Percentiles rank a stretch among this genome's conserved stretches.
These are phyloP conservation scores for Beaufortia kweichowensis DNA, from an alignment of 2,113 vertebrate genomes.

Conservation along the genomic window DNA sequence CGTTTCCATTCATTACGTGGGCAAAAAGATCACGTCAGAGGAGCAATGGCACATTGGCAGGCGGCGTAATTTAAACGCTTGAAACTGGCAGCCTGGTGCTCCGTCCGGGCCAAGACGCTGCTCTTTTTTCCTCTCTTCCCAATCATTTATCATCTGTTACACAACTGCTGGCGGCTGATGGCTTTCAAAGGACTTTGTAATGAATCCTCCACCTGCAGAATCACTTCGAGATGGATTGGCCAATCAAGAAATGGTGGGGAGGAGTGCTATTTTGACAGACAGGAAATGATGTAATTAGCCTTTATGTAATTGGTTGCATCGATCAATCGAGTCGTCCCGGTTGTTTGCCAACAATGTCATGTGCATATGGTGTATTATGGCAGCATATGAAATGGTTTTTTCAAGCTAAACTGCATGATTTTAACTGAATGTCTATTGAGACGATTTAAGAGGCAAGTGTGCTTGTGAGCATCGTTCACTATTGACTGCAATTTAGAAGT, in stretches of 20 bases:
- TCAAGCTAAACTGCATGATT: neutral
- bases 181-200: constrained; percentile 50
- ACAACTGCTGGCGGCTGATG: constrained; percentile 54
- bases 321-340: constrained; percentile 30
- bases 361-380: neutral
- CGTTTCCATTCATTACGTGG: constrained; percentile 27
- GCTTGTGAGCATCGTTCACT: no score
- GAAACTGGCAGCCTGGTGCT: constrained; percentile 48
- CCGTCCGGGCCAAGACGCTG: constrained; percentile 53
- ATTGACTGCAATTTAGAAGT: no score
- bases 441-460: neutral
- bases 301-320: constrained; percentile 42
- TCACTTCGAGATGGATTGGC: constrained; percentile 49
- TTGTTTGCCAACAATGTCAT: constrained; percentile 15
- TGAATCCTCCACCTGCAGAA: constrained; percentile 58
- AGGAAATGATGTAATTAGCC: constrained; percentile 40
- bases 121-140: constrained; percentile 40
- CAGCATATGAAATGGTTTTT: constrained; percentile 4
- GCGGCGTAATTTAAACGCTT: constrained; percentile 52
- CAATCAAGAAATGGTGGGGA: constrained; percentile 28
- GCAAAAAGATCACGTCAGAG: constrained; percentile 45
- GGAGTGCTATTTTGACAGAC: constrained; percentile 14
- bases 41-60: constrained; percentile 50
- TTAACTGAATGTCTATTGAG: neutral
- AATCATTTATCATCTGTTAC: constrained; percentile 62